Percentiles rank a stretch among this genome's conserved stretches.
Evolutionary conservation across 2,888 invertebrate genomes (phyloP).

Genomic region (Tanypteryx hageni): DNA sequence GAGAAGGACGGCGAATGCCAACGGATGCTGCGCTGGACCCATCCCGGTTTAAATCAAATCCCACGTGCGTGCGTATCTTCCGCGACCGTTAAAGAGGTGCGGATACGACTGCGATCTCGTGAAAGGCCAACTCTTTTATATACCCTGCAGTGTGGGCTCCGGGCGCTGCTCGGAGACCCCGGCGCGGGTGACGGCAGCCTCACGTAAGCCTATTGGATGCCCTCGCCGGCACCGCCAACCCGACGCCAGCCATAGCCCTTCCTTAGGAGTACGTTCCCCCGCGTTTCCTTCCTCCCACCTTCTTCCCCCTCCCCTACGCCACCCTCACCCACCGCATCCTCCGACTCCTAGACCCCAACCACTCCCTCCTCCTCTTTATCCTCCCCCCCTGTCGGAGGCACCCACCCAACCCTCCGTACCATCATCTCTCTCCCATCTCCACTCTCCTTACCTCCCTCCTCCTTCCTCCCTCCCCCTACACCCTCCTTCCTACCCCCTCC

Average conservation of each 20-base stretch:
- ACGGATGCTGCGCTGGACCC: slow-evolving; percentile 23
- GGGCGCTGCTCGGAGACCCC: slow-evolving; percentile 28
- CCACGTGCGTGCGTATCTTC: slow-evolving; percentile 5
- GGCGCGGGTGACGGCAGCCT: slow-evolving; percentile 6
- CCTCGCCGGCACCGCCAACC: slow-evolving; percentile 25
- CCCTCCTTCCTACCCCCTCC: neutral
- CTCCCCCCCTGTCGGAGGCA: neutral
- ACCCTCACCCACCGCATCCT: neutral
- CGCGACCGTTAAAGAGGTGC: slow-evolving; percentile 30
- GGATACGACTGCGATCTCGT: slow-evolving; percentile 43
- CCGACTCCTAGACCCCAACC: neutral
- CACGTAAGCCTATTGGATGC: slow-evolving; percentile 46
- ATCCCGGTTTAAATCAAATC: neutral
- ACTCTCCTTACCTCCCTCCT: neutral
- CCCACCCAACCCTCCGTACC: no score
- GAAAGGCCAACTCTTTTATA: slow-evolving; percentile 51
- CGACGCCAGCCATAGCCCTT: slow-evolving; percentile 17
- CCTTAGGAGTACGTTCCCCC: neutral
- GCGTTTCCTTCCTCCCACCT: neutral
- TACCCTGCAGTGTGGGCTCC: slow-evolving; percentile 29
- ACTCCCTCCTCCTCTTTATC: neutral
- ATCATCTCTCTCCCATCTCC: no score
- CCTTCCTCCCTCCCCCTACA: neutral
- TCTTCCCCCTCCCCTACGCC: neutral
- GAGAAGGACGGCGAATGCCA: slow-evolving; percentile 35